A percentile compares a stretch with the other conserved stretches of the same genome.
Conservation (phyloP, 2,113 vertebrate species). For the Pagrus major region DNA sequence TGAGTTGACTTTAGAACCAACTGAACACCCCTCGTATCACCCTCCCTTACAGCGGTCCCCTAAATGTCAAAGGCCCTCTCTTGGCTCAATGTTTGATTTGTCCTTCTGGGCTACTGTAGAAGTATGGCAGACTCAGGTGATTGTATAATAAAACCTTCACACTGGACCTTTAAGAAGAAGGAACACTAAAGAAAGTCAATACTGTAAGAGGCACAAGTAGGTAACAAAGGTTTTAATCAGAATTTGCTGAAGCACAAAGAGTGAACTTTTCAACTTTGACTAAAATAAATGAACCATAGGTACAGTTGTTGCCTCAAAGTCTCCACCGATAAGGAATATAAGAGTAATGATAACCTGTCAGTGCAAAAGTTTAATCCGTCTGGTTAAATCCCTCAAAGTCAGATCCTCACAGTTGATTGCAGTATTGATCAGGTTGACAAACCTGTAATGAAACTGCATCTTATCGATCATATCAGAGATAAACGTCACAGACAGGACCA, state of each 20-base stretch:
- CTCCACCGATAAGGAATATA: not conserved
- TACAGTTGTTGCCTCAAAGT: not conserved
- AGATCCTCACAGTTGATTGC: not conserved
- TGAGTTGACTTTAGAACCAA: no score
- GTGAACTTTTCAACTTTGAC: not conserved
- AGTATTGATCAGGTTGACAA: conserved; percentile 17
- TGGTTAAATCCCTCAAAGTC: conserved; percentile 2
- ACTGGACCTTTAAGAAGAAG: not conserved
- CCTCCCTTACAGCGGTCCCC: no score
- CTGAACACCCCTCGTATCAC: no score
- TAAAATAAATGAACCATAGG: not conserved
- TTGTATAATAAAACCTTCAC: no score
- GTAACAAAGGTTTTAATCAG: not conserved
- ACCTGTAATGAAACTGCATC: not conserved
- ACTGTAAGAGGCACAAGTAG: not conserved
- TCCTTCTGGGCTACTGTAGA: no score
- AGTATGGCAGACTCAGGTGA: no score
- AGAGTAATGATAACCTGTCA: not conserved
- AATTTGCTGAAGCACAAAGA: not conserved
- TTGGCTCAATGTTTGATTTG: no score
- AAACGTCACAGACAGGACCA: not conserved
- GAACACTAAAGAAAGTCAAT: not conserved
- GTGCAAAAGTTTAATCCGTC: not conserved
- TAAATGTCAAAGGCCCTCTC: no score
- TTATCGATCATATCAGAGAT: conserved; percentile 1